Percentiles rank a stretch among this genome's conserved stretches.
Evolutionary conservation across 2,797 vertebrate genomes (phyloP).

Genomic region (Myripristis murdjan): DNA sequence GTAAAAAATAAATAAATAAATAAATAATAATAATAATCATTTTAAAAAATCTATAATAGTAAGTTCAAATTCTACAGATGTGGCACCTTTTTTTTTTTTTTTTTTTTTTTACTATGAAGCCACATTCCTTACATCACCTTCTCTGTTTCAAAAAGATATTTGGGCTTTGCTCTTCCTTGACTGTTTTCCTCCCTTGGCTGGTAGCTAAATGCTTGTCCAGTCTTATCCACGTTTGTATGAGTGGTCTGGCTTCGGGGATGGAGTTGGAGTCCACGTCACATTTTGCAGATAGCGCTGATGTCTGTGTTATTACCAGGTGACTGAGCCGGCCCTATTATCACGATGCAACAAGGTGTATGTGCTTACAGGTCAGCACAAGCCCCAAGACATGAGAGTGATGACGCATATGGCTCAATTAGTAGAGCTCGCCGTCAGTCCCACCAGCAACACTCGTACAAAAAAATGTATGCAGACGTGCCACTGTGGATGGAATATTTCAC

Average conservation of each 20-base stretch:
- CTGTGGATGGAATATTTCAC: background rate
- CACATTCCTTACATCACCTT: background rate
- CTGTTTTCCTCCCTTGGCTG: slow-evolving; percentile 1
- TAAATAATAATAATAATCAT: no score
- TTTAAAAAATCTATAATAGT: no score
- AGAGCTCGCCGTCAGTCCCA: background rate
- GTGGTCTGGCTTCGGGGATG: background rate
- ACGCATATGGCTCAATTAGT: background rate
- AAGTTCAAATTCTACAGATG: background rate
- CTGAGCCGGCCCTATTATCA: background rate
- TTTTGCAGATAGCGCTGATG: background rate
- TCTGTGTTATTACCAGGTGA: slow-evolving; percentile 4
- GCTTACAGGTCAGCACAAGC: background rate
- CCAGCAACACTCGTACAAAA: background rate
- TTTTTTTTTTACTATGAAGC: no score
- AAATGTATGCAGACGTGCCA: background rate
- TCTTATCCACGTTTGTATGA: background rate
- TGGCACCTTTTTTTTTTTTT: no score
- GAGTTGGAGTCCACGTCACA: background rate
- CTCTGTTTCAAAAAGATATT: background rate
- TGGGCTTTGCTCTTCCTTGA: background rate
- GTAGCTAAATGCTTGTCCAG: slow-evolving; percentile 4
- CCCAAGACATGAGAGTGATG: background rate
- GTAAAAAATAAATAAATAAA: no score
- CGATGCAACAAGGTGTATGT: background rate